A percentile compares a stretch with the other conserved stretches of the same genome.
These are phyloP conservation scores for Hydrochoerus hydrochaeris DNA, from an alignment of 2,113 vertebrate genomes.

Conservation along the genomic window DNA sequence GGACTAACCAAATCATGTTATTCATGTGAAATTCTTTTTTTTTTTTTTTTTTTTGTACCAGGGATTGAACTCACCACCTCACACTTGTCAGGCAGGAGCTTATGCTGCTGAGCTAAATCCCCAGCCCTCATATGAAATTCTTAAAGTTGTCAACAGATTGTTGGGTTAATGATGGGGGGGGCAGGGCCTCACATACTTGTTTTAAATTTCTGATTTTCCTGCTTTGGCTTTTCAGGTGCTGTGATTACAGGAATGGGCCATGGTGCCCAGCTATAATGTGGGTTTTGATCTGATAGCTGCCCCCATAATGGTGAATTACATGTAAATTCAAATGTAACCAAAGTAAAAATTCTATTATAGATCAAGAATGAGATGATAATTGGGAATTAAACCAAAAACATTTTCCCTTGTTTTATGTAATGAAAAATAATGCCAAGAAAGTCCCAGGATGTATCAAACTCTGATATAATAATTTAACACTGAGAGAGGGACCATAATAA, in stretches of 20 bases:
- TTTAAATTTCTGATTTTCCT: neutral
- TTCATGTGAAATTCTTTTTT: neutral
- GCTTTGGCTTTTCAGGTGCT: neutral
- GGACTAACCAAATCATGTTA: neutral
- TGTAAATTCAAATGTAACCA: neutral
- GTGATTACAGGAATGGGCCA: neutral
- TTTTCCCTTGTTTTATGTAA: neutral
- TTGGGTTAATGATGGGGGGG: neutral
- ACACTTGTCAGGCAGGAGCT: no score
- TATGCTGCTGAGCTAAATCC: no score
- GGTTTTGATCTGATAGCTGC: neutral
- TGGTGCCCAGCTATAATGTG: neutral
- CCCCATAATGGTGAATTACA: neutral
- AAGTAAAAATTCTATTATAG: neutral
- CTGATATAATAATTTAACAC: neutral
- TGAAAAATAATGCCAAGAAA: neutral
- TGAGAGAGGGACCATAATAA: neutral
- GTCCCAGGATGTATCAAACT: neutral
- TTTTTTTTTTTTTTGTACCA: no score
- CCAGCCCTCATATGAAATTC: neutral
- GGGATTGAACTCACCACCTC: no score
- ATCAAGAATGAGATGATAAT: neutral
- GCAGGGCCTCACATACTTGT: neutral
- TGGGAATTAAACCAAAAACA: neutral
- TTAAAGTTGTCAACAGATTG: neutral